phyloP scores from a whole-genome alignment of 2,888 invertebrate species.

The Parelbella ahira region DNA sequence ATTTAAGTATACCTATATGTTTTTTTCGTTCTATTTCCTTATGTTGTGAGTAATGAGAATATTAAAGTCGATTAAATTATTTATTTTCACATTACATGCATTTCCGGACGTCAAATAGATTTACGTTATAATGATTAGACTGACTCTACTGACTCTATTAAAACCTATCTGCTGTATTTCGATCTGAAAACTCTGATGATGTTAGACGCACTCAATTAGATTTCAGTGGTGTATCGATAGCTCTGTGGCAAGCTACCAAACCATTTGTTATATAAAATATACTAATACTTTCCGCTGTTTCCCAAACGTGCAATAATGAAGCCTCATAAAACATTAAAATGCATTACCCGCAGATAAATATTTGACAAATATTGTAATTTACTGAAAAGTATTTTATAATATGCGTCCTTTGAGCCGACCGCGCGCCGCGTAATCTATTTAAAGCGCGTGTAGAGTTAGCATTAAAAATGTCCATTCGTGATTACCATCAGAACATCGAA shows the following conservation, averaged over 20 bases:
- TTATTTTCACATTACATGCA: no score
- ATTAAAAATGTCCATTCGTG: conserved; percentile 47
- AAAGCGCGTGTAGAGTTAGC: conserved; percentile 36
- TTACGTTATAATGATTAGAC: no score
- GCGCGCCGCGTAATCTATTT: no score
- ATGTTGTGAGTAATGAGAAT: no score
- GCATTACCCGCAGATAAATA: conserved; percentile 20
- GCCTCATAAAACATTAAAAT: conserved; percentile 20
- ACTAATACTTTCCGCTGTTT: conserved; percentile 19
- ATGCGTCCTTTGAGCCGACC: conserved; percentile 17
- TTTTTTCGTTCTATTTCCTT: no score
- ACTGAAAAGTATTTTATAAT: conserved; percentile 19
- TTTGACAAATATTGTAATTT: conserved; percentile 23
- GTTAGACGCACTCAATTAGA: conserved; percentile 8
- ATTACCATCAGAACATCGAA: conserved; percentile 56
- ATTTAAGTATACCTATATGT: no score
- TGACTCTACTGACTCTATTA: no score
- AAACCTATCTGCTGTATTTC: no score
- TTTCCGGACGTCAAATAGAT: no score
- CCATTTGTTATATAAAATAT: conserved; percentile 16
- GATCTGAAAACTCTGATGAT: no score
- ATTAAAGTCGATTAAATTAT: no score
- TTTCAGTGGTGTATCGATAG: not conserved
- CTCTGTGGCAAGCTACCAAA: no score
- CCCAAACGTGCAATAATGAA: conserved; percentile 14